A percentile compares a stretch with the other conserved stretches of the same genome.
Evolutionary conservation across 2,797 vertebrate genomes (phyloP).

Genomic region (Acrossocheilus fasciatus): DNA sequence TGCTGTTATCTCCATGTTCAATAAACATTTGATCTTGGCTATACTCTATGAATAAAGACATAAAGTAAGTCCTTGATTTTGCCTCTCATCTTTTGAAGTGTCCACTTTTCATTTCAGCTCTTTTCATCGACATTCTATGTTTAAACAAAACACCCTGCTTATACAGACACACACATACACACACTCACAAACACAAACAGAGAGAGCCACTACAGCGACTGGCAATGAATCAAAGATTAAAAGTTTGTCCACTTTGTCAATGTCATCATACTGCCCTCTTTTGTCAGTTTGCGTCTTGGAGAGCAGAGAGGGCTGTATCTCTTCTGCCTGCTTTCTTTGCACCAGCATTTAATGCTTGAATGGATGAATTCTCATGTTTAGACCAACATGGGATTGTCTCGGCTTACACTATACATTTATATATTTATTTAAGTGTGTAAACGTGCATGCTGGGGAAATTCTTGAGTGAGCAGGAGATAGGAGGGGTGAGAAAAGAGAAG

Average conservation of each 20-base stretch:
- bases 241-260: constrained; percentile 79
- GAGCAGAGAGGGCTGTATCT: constrained; percentile 45
- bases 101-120: constrained; percentile 24
- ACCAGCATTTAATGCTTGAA: constrained; percentile 63
- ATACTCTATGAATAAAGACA: constrained; percentile 16
- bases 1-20: constrained; percentile 23
- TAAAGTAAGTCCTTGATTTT: constrained; percentile 37
- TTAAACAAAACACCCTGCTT: constrained; percentile 32
- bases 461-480: neutral
- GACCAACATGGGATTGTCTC: constrained; percentile 48
- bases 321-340: constrained; percentile 47
- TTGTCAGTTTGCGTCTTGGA: constrained; percentile 76
- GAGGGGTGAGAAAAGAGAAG: neutral
- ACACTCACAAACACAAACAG: constrained; percentile 42
- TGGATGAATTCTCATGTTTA: constrained; percentile 60
- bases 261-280: constrained; percentile 85
- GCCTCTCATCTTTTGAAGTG: constrained; percentile 32
- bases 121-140: constrained; percentile 35
- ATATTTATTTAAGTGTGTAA: constrained; percentile 45
- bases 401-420: constrained; percentile 26
- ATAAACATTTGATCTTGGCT: constrained; percentile 31
- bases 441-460: neutral
- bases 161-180: constrained; percentile 34
- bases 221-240: constrained; percentile 55
- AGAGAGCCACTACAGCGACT: constrained; percentile 34